Evolutionary conservation across 2,797 vertebrate genomes (phyloP).

Genomic region (Gadopsis marmoratus): DNA sequence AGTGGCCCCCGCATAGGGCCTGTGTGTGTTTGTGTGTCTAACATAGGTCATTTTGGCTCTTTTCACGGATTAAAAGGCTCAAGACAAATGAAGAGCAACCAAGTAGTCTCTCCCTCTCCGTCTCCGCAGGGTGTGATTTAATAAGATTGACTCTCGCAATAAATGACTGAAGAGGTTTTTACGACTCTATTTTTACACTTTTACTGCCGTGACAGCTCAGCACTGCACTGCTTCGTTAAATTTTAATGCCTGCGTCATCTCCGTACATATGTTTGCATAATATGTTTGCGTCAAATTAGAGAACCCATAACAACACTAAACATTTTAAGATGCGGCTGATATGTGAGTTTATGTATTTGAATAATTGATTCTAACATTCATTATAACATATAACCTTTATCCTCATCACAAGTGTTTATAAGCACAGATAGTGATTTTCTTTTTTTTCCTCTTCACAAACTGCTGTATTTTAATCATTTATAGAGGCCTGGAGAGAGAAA

Average conservation of each 20-base stretch:
- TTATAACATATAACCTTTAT: background rate
- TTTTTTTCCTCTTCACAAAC: conserved; percentile 17
- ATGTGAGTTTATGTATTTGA: background rate
- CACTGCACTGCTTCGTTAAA: conserved; percentile 23
- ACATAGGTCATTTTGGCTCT: conserved; percentile 54
- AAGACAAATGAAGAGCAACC: conserved; percentile 60
- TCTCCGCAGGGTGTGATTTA: conserved; percentile 62
- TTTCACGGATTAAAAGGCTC: conserved; percentile 64
- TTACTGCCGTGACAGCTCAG: conserved; percentile 45
- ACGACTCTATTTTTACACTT: conserved; percentile 47
- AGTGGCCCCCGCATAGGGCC: conserved; percentile 50
- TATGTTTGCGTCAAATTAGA: conserved; percentile 17
- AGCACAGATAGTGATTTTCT: conserved; percentile 14
- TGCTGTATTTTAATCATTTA: conserved; percentile 37
- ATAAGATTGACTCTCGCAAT: conserved; percentile 65
- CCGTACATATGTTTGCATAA: conserved; percentile 20
- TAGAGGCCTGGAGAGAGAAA: background rate
- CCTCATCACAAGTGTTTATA: conserved; percentile 32
- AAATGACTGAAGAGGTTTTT: conserved; percentile 53
- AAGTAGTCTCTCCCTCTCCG: conserved; percentile 41
- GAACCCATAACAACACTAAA: background rate
- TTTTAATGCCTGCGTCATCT: conserved; percentile 21
- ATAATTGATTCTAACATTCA: conserved; percentile 18
- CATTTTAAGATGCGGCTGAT: conserved; percentile 8
- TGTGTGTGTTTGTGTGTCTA: conserved; percentile 36